Base-by-base conservation (phyloP, 2,888 invertebrate genomes). In the Syritta pipiens region DNA sequence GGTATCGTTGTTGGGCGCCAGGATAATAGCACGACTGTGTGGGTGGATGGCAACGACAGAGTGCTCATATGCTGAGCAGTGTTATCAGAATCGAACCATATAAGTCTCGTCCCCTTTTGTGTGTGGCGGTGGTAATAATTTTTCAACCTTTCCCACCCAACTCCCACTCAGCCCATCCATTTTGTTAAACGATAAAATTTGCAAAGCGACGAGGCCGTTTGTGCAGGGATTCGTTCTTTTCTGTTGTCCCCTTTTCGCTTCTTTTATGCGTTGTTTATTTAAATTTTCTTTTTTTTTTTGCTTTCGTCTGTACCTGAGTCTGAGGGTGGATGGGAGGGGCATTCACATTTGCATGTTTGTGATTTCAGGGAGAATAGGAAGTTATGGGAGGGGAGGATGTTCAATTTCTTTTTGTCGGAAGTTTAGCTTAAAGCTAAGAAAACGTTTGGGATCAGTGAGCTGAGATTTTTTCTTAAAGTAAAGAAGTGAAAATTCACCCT, bases 71-170 rank as follows among this genome's bases (percentile, higher is more conserved):
- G 48, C 37, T 40, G 46, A 48, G 53, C 17, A 37, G 30, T 40
- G 49, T 76, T 76, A 76, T 69, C 76, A 44, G 26, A 57, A 63
- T 76, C 55, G 57, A 51, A 51, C 53, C 60, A 35, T 60, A 68
- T 44, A 28, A 62, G 10, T 28, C 24, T 37, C 40, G 22, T 14
- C 35, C 19, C 14, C 17, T 42, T 26, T 46, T 4, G 10, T 14
- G 5, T 20, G 17, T 7, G 37, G 1, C 2, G 22, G 37, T 48
- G 68, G 68, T 48, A 42, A 60, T 74, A 32, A 53, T 30, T 75
- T 60, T 65, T 22, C 19, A 44, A 51, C 20, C 57, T 32, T 9
- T 4, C 48, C 22, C 48, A 7, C 4, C 19, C 19, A 7, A 1
- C 7, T 6, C 14, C 20, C 24, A n/a, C n/a, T n/a, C 24, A 3